Evolutionary conservation across 2,113 vertebrate genomes (phyloP).

Genomic region (Myrmophylax atrothorax): DNA sequence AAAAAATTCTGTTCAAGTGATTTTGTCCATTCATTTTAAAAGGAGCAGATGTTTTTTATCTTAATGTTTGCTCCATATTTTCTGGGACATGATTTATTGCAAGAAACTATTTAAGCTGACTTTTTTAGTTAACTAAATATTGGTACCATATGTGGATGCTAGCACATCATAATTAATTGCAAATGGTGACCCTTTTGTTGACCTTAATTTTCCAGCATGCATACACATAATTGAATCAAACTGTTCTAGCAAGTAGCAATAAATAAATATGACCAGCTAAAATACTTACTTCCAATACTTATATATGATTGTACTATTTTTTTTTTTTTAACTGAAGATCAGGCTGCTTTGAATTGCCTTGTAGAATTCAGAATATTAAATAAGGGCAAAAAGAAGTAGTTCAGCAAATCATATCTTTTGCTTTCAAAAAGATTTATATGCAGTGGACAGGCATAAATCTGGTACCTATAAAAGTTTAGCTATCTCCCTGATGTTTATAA

Average conservation of each 20-base stretch:
- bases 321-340: not conserved
- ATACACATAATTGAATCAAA: slow-evolving; percentile 71
- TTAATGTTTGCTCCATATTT: slow-evolving; percentile 73
- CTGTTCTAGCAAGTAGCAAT: slow-evolving; percentile 61
- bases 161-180: slow-evolving; percentile 80
- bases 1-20: slow-evolving; percentile 45
- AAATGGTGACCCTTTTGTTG: slow-evolving; percentile 76
- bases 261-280: slow-evolving; percentile 63
- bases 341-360: slow-evolving; percentile 22
- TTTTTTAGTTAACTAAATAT: slow-evolving; percentile 79
- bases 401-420: not conserved
- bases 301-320: not conserved
- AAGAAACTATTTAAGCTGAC: slow-evolving; percentile 73
- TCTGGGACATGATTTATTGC: slow-evolving; percentile 76
- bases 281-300: slow-evolving; percentile 56
- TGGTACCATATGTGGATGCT: slow-evolving; percentile 78
- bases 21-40: slow-evolving; percentile 63
- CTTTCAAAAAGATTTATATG: not conserved
- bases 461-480: not conserved
- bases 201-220: slow-evolving; percentile 69
- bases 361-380: slow-evolving; percentile 3
- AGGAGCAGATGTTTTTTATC: slow-evolving; percentile 80
- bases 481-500: not conserved
- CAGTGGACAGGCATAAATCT: not conserved
- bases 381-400: not conserved